Conservation (phyloP, 2,113 vertebrate species). For the Nibea albiflora region DNA sequence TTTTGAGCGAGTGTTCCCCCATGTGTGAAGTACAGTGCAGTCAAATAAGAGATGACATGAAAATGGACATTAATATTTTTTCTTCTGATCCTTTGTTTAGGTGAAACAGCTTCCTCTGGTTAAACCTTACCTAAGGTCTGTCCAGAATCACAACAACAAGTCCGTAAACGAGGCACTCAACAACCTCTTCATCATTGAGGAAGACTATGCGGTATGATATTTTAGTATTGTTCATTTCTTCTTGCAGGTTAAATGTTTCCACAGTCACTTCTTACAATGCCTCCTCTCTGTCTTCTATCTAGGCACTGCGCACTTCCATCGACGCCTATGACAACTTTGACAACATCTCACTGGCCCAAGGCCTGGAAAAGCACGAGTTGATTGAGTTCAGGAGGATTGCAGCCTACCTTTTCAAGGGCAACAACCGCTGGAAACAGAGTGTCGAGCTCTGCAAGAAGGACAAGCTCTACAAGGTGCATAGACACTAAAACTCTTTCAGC, state of each 20-base stretch:
- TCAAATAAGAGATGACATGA: neutral
- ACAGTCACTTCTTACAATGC: neutral
- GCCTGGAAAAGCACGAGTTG: slow-evolving; percentile 96
- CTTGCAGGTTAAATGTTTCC: slow-evolving; percentile 3
- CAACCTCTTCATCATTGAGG: slow-evolving; percentile 98
- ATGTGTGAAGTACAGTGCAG: too few relatives aligned
- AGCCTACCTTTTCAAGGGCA: slow-evolving; percentile 99
- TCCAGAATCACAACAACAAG: slow-evolving; percentile 99
- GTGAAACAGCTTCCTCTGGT: slow-evolving; percentile 96
- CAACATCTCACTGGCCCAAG: slow-evolving; percentile 98
- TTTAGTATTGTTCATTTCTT: neutral
- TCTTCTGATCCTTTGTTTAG: slow-evolving; percentile 75
- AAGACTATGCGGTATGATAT: slow-evolving; percentile 93
- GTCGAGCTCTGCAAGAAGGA: slow-evolving; percentile 99
- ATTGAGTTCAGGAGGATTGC: slow-evolving; percentile 99
- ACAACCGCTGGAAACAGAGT: slow-evolving; percentile 99
- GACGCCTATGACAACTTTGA: slow-evolving; percentile 99
- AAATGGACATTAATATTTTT: neutral
- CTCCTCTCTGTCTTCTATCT: slow-evolving; percentile 17
- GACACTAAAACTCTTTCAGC: neutral
- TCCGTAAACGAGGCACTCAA: slow-evolving; percentile 98
- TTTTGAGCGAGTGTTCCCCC: neutral
- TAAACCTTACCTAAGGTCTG: slow-evolving; percentile 96
- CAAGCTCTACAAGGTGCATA: slow-evolving; percentile 94
- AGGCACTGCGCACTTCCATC: slow-evolving; percentile 97